Conservation (phyloP, 2,888 invertebrate species). For the Thera britannica region DNA sequence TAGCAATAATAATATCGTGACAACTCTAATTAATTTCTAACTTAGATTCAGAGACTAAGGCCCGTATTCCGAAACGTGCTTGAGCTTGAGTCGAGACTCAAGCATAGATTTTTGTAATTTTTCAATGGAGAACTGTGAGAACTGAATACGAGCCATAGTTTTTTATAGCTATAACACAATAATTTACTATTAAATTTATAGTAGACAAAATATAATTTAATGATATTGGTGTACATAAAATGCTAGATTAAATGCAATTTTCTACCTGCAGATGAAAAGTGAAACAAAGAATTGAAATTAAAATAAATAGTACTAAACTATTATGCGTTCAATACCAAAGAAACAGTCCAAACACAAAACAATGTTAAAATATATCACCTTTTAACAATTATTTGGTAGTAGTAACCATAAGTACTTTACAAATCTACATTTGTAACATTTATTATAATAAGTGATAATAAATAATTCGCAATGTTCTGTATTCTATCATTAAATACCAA, state of each 20-base stretch:
- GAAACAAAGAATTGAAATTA: neutral
- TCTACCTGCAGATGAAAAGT: conserved; percentile 5
- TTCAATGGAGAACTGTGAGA: too few relatives aligned
- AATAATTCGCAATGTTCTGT: neutral
- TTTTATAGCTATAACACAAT: conserved; percentile 2
- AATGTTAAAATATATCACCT: conserved; percentile 17
- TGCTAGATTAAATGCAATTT: conserved; percentile 32
- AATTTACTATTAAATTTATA: conserved; percentile 9
- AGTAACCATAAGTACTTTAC: conserved; percentile 16
- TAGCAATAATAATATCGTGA: conserved; percentile 18
- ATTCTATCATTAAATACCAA: neutral
- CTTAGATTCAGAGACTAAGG: conserved; percentile 11
- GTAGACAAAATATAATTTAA: conserved; percentile 8
- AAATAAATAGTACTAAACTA: neutral
- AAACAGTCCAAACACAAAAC: conserved; percentile 17
- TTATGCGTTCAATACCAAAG: conserved; percentile 20
- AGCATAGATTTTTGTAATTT: too few relatives aligned
- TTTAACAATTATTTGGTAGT: conserved; percentile 25
- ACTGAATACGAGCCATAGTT: neutral
- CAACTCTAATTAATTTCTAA: conserved; percentile 13
- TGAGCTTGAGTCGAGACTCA: too few relatives aligned
- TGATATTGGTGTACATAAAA: conserved; percentile 21
- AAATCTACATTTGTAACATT: conserved; percentile 13
- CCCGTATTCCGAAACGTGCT: too few relatives aligned
- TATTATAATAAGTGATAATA: conserved; percentile 1